phyloP scores from a whole-genome alignment of 1,140 invertebrate genomes.

The Aphelenchoides besseyi region DNA sequence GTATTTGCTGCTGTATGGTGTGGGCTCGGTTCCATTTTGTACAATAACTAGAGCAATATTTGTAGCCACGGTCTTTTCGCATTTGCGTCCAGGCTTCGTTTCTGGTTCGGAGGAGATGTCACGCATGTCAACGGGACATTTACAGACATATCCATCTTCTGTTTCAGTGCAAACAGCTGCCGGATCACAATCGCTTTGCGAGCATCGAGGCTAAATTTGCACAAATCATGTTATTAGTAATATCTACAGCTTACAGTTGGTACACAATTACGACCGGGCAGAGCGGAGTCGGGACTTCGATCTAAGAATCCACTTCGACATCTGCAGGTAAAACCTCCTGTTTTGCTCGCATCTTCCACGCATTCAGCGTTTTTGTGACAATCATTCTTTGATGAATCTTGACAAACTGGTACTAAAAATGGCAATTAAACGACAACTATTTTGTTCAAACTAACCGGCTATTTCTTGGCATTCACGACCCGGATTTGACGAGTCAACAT shows the following conservation, averaged over 20 bases:
- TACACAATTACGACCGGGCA: not conserved
- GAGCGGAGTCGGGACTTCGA: not conserved
- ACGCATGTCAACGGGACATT: constrained; percentile 9
- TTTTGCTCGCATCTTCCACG: not conserved
- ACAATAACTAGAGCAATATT: not conserved
- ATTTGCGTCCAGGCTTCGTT: constrained; percentile 21
- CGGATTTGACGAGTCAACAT: constrained; percentile 40
- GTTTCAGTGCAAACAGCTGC: constrained; percentile 28
- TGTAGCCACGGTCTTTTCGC: not conserved
- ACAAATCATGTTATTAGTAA: too few relatives aligned
- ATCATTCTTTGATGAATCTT: constrained; percentile 30
- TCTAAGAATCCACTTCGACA: not conserved
- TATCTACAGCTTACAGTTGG: not conserved
- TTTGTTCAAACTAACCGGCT: not conserved
- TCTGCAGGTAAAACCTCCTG: constrained; percentile 27
- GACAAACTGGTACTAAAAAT: not conserved
- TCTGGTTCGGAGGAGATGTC: constrained; percentile 15
- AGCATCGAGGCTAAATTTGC: not conserved
- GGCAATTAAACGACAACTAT: too few relatives aligned
- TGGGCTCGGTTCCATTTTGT: not conserved
- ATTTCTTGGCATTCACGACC: constrained; percentile 31
- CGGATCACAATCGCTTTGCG: constrained; percentile 26
- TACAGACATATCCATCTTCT: constrained; percentile 16
- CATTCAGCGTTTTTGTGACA: constrained; percentile 6
- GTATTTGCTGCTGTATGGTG: constrained; percentile 6